Conservation (phyloP, 2,888 invertebrate species). For the Orthosia gracilis region DNA sequence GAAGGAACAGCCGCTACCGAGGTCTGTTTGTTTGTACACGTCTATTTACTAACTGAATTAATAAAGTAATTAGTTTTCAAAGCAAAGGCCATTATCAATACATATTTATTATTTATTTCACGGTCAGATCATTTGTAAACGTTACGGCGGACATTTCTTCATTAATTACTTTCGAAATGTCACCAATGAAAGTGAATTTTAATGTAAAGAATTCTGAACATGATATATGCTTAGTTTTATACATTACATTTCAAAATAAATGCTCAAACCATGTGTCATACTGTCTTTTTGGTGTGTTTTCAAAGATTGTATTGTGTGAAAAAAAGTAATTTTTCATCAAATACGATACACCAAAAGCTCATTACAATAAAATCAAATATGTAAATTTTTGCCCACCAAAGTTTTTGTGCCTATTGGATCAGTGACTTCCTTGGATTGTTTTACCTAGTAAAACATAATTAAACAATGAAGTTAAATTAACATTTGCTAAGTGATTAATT, state of each 20-base stretch:
- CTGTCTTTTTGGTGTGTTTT: not conserved
- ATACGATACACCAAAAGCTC: constrained; percentile 1
- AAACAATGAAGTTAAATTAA: not conserved
- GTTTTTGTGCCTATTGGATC: constrained; percentile 2
- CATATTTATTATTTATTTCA: constrained; percentile 38
- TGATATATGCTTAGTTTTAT: constrained; percentile 1
- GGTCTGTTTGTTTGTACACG: constrained; percentile 19
- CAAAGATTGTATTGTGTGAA: not conserved
- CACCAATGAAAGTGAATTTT: constrained; percentile 20
- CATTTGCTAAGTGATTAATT: not conserved
- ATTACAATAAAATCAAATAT: constrained; percentile 1
- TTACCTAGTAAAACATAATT: not conserved
- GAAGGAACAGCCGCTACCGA: constrained; percentile 26
- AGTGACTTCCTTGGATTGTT: constrained; percentile 4
- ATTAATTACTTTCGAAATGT: constrained; percentile 39
- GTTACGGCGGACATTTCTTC: constrained; percentile 20
- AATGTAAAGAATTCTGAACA: not conserved
- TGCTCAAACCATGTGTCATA: not conserved
- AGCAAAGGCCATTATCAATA: constrained; percentile 33
- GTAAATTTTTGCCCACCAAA: not conserved
- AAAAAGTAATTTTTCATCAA: not conserved
- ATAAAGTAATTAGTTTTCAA: constrained; percentile 37
- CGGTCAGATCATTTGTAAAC: constrained; percentile 35
- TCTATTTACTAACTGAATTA: constrained; percentile 39
- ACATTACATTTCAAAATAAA: not conserved